Percentiles rank a stretch among this genome's conserved stretches.
phyloP scores from a whole-genome alignment of 2,113 vertebrate genomes.

The Nannospalax galili region DNA sequence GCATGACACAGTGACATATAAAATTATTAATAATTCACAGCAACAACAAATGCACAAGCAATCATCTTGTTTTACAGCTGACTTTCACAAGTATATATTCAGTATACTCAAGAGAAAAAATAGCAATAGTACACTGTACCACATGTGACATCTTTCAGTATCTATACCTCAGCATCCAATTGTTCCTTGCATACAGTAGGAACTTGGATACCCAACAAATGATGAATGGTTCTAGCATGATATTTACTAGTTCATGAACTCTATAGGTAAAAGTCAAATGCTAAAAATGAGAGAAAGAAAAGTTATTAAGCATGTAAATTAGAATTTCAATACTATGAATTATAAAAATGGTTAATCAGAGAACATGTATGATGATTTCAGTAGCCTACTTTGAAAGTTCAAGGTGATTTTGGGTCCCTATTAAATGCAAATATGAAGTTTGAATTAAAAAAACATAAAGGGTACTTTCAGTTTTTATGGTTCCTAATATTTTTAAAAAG shows the following conservation, averaged over 20 bases:
- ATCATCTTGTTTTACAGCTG: not conserved
- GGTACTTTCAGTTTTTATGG: slow-evolving; percentile 7
- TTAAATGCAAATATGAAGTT: slow-evolving; percentile 35
- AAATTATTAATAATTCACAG: slow-evolving; percentile 51
- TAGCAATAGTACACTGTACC: not conserved
- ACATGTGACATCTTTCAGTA: not conserved
- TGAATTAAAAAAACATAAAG: slow-evolving; percentile 15
- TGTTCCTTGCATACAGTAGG: not conserved
- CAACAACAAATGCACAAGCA: not conserved
- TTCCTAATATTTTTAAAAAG: not conserved
- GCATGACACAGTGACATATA: not conserved
- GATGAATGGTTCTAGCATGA: not conserved
- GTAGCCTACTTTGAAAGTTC: not conserved
- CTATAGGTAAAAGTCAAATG: not conserved
- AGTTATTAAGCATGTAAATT: not conserved
- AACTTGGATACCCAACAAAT: not conserved
- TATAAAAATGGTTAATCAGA: not conserved
- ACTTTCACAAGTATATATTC: not conserved
- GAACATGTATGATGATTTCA: not conserved
- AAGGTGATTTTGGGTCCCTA: not conserved
- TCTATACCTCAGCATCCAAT: not conserved
- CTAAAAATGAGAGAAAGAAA: slow-evolving; percentile 31
- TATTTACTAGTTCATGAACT: not conserved
- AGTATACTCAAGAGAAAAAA: not conserved
- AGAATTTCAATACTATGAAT: slow-evolving; percentile 35